phyloP scores from a whole-genome alignment of 2,888 invertebrate species.

The Trachelus iudaicus region DNA sequence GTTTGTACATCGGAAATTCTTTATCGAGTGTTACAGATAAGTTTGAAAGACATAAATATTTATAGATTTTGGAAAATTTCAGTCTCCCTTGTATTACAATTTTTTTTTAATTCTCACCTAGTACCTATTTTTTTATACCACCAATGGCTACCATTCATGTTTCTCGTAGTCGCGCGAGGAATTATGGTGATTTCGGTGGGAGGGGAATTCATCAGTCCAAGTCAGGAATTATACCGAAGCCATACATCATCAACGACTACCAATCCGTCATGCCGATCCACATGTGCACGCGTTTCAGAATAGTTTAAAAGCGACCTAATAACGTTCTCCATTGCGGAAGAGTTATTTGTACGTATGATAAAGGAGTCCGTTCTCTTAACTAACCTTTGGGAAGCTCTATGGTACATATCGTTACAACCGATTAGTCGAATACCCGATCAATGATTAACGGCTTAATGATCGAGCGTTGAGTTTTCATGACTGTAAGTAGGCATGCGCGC shows the following conservation, averaged over 20 bases:
- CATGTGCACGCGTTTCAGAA: constrained; percentile 46
- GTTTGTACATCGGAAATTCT: not conserved
- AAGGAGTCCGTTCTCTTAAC: not conserved
- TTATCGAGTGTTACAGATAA: not conserved
- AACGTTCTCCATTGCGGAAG: not conserved
- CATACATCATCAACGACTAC: constrained; percentile 60
- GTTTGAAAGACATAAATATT: too few relatives aligned
- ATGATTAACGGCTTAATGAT: not conserved
- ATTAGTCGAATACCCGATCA: not conserved
- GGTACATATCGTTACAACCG: not conserved
- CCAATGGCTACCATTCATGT: not conserved
- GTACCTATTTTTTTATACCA: not conserved
- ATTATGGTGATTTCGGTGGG: constrained; percentile 43
- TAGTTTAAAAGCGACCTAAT: constrained; percentile 30
- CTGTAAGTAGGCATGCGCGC: not conserved
- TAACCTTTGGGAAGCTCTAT: not conserved
- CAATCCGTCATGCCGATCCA: constrained; percentile 61
- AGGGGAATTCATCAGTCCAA: constrained; percentile 60
- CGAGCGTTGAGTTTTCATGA: not conserved
- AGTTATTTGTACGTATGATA: not conserved
- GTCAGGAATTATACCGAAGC: constrained; percentile 61
- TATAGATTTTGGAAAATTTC: not conserved
- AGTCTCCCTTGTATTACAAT: not conserved
- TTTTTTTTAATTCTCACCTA: not conserved
- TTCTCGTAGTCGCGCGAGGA: constrained; percentile 17